Base-by-base conservation (phyloP, 2,113 vertebrate genomes). In the Notarius quadriscutis region DNA sequence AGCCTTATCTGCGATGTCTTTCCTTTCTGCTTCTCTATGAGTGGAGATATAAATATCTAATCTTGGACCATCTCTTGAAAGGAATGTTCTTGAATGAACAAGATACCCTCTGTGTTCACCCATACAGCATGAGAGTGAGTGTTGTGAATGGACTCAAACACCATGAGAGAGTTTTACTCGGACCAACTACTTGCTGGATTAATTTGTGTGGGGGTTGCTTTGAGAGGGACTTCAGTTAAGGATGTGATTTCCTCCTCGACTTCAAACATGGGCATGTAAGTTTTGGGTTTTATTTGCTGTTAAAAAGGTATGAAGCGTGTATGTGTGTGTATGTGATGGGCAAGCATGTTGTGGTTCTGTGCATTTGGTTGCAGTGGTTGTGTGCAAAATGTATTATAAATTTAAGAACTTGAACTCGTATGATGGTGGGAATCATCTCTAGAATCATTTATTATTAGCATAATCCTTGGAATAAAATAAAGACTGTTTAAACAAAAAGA, bases 381-480 rank as follows among this genome's bases (percentile, higher is more conserved):
- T 30, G 27, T 18, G 14, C 20, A 25, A 75, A 75, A 50, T 11
- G 20, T 75, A 6, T n/a, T 77, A 41, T 1, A 34, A 8, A 15
- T 18, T 78, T 41, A 27, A 30, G 18, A 20, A 74, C 22, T 11
- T 22, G 9, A 82, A 57, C 27, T 27, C 5, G 15, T 25, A 60
- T 60, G 30, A 71, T 48, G 12, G n/a, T 57, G 18, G 25, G 48
- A 41, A 58, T 75, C 22, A 41, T 53, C 12, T 81, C 78, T 75
- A 71, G 67, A 88, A 84, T 57, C 12, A 17, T 86, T 91, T 89
- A 89, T 91, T 89, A 89, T 86, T 91, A 84, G 57, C 57, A 81
- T 71, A 69, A 74, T 50, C 51, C 72, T 55, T 14, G 22, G 11
- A 48, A 72, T 41, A 30, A 65, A 55, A 77, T n/a, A 81, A 10